Evolutionary conservation across 2,113 vertebrate genomes (phyloP).

Genomic region (Aphelocoma coerulescens): DNA sequence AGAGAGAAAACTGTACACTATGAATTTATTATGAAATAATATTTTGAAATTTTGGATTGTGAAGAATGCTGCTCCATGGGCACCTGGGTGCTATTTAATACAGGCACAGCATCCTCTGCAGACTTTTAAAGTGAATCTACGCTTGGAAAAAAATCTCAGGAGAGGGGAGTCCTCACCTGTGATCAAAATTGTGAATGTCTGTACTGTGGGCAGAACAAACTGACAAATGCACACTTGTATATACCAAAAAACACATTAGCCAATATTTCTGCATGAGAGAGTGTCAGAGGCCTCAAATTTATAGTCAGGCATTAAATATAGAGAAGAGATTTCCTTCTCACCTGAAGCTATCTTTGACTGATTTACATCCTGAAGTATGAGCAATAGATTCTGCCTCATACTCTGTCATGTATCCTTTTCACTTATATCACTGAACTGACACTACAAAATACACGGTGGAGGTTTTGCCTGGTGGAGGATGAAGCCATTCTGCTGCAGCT

Average conservation of each 20-base stretch:
- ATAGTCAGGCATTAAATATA: slow-evolving; percentile 5
- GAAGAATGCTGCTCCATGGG: background rate
- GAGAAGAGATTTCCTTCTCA: slow-evolving; percentile 1
- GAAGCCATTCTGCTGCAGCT: background rate
- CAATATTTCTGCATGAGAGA: background rate
- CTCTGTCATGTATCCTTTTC: background rate
- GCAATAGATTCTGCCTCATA: background rate
- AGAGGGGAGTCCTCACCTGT: background rate
- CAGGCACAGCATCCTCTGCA: background rate
- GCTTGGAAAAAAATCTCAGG: background rate
- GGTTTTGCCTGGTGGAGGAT: background rate
- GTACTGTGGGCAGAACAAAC: background rate
- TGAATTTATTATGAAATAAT: background rate
- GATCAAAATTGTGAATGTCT: background rate
- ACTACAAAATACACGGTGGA: background rate
- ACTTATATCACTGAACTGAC: background rate
- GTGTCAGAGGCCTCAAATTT: background rate
- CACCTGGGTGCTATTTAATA: background rate
- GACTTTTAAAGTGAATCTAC: background rate
- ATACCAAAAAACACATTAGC: background rate
- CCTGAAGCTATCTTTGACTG: background rate
- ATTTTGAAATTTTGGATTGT: background rate
- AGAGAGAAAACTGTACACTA: background rate
- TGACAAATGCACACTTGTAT: background rate
- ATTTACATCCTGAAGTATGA: background rate